Conservation (phyloP, 2,113 vertebrate genomes). For the Ciconia stormi region DNA sequence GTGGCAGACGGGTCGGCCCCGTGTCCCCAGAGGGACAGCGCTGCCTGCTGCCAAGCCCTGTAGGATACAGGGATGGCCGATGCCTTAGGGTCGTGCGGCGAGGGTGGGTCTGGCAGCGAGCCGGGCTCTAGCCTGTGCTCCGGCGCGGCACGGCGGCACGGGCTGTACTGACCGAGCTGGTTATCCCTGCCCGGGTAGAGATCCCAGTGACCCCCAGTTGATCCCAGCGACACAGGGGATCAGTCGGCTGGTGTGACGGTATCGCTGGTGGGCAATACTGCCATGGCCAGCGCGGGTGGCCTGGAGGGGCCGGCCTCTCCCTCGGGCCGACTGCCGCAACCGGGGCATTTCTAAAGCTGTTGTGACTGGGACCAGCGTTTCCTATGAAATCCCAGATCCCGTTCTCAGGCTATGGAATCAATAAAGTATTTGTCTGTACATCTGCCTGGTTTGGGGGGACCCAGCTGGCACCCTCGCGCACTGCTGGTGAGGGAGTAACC, state of each 20-base stretch:
- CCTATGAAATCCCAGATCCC: neutral
- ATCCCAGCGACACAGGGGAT: neutral
- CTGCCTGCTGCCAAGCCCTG: neutral
- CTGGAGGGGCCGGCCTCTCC: neutral
- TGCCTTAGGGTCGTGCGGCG: accelerated
- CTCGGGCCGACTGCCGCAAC: accelerated
- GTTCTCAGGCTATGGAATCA: neutral
- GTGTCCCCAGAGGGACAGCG: neutral
- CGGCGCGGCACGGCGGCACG: accelerated
- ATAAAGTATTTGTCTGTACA: slow-evolving; percentile 16
- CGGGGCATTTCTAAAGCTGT: neutral
- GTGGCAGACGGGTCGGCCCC: neutral
- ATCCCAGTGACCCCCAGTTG: neutral
- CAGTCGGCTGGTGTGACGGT: neutral
- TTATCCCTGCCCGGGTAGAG: neutral
- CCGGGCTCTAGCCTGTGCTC: neutral
- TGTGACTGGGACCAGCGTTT: neutral
- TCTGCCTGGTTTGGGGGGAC: accelerated
- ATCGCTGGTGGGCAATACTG: accelerated
- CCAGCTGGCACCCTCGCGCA: accelerated
- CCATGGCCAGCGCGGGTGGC: accelerated
- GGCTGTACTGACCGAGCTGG: neutral
- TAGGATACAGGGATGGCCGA: accelerated
- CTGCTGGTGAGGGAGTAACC: neutral
- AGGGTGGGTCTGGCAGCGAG: neutral